phyloP scores from a whole-genome alignment of 2,113 vertebrate genomes.

The Oxyruncus cristatus region DNA sequence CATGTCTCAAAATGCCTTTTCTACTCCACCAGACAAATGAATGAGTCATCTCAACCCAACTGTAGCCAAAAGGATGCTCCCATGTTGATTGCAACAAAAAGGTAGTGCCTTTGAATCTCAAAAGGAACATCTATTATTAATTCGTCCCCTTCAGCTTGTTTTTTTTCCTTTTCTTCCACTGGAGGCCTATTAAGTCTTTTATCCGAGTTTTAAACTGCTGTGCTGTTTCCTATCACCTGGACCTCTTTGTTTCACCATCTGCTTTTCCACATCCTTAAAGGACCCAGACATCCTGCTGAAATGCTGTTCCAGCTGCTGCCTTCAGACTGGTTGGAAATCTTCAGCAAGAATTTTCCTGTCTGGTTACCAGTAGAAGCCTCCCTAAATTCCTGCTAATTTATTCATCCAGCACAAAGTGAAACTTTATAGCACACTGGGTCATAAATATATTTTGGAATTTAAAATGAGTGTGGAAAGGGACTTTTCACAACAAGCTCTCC shows the following conservation, averaged over 20 bases:
- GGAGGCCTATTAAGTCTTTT: background rate
- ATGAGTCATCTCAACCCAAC: background rate
- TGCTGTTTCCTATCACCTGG: background rate
- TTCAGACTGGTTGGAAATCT: background rate
- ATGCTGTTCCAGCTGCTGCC: background rate
- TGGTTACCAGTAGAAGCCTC: background rate
- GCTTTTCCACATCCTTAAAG: background rate
- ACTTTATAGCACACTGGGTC: accelerated
- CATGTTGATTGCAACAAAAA: background rate
- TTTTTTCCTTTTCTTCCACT: background rate
- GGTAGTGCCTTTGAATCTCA: background rate
- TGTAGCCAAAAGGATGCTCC: background rate
- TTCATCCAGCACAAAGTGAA: background rate
- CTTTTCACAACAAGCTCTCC: background rate
- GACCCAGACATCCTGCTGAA: background rate
- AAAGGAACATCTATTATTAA: background rate
- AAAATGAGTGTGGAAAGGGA: background rate
- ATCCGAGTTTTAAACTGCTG: background rate
- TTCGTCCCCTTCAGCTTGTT: background rate
- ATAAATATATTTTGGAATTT: background rate
- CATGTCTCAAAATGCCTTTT: background rate
- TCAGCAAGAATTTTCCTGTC: background rate
- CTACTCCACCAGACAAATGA: background rate
- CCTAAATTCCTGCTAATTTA: background rate
- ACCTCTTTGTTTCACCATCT: background rate